Evolutionary conservation across 1,140 invertebrate genomes (phyloP).

Genomic region (Drosophila nannoptera): DNA sequence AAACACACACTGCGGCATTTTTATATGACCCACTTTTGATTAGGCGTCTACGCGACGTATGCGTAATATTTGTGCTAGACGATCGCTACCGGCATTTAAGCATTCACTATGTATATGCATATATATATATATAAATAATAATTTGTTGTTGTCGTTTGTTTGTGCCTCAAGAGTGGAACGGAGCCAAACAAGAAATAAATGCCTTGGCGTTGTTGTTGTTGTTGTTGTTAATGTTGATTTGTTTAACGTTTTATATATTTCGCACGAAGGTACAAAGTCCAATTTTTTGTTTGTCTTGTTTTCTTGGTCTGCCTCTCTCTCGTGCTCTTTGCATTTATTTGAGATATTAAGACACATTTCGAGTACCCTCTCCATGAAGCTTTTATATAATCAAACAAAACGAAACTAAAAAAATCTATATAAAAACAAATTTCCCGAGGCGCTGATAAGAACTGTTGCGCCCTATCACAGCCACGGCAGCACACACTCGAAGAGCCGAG

Average conservation of each 20-base stretch:
- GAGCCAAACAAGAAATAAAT: conserved; percentile 11
- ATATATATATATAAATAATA: conserved; percentile 9
- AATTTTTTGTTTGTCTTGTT: conserved; percentile 9
- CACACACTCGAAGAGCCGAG: conserved; percentile 5
- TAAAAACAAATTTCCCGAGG: conserved; percentile 20
- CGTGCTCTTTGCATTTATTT: neutral
- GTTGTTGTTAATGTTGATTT: conserved; percentile 1
- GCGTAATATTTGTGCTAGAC: conserved; percentile 48
- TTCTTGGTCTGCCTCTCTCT: neutral
- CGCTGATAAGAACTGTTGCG: conserved; percentile 28
- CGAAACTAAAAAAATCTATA: conserved; percentile 14
- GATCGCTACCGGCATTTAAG: conserved; percentile 60
- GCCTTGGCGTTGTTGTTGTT: neutral
- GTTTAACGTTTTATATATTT: conserved; percentile 25
- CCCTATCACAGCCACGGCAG: conserved; percentile 10
- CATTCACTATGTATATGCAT: conserved; percentile 6
- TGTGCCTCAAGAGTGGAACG: neutral
- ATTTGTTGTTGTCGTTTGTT: conserved; percentile 3
- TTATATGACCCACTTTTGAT: conserved; percentile 61
- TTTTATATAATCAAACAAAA: conserved; percentile 27
- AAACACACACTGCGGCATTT: conserved; percentile 31
- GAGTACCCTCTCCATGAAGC: neutral
- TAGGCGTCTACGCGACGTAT: conserved; percentile 56
- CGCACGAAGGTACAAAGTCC: conserved; percentile 40
- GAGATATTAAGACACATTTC: neutral